Evolutionary conservation across 2,888 invertebrate species (phyloP).

Genomic region (Mesorhabditis spiculigera): DNA sequence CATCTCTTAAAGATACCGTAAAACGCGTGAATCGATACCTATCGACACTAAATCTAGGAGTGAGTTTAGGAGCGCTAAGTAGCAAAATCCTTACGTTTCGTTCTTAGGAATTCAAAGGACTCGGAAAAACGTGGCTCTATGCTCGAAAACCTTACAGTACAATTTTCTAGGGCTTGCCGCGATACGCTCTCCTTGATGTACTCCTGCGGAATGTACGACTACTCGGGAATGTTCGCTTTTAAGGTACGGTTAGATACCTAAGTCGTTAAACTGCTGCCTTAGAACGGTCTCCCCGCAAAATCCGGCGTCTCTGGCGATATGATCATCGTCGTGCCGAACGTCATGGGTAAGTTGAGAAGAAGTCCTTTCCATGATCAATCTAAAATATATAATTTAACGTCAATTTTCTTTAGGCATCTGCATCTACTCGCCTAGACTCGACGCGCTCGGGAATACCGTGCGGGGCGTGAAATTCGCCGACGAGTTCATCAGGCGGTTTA

Average conservation of each 20-base stretch:
- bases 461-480: constrained; percentile 88
- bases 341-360: constrained; percentile 76
- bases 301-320: constrained; percentile 78
- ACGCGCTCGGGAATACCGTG: constrained; percentile 62
- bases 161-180: constrained; percentile 66
- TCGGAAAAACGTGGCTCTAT: too few species aligned
- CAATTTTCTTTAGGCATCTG: constrained; percentile 61
- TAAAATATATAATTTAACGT: background rate
- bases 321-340: constrained; percentile 88
- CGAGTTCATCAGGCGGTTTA: constrained; percentile 79
- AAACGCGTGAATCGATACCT: too few species aligned
- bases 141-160: background rate
- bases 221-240: constrained; percentile 94
- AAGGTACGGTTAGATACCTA: constrained; percentile 67
- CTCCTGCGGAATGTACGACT: constrained; percentile 86
- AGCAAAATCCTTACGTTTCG: too few species aligned
- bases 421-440: constrained; percentile 55
- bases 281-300: constrained; percentile 66
- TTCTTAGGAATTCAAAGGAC: too few species aligned
- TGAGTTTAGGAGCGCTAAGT: too few species aligned
- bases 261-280: constrained; percentile 8
- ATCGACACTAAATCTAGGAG: too few species aligned
- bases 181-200: constrained; percentile 95
- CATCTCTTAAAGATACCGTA: too few species aligned
- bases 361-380: too few species aligned